Conservation (phyloP, 2,888 invertebrate species). For the Muschampia plurimacula region DNA sequence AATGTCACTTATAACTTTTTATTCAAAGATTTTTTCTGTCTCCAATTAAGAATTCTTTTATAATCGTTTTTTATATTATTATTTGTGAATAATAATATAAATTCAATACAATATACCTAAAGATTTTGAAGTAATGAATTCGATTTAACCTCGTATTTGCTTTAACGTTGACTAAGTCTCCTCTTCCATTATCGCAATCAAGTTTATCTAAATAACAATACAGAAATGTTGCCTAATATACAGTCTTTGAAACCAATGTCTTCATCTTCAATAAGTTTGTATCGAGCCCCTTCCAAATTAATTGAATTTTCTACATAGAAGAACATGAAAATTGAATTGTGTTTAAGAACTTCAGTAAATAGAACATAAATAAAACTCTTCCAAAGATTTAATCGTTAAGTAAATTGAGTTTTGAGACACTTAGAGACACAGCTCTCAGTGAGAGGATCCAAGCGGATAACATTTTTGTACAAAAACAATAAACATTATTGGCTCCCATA, state of each 20-base stretch:
- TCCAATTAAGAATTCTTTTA: too few relatives aligned
- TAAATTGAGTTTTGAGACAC: constrained; percentile 18
- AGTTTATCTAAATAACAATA: neutral
- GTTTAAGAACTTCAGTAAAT: constrained; percentile 28
- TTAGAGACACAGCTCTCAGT: neutral
- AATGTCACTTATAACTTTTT: too few relatives aligned
- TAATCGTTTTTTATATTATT: too few relatives aligned
- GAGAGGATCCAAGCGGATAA: neutral
- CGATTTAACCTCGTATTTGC: neutral
- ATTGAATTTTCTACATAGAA: constrained; percentile 31
- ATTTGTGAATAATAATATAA: too few relatives aligned
- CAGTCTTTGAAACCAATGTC: neutral
- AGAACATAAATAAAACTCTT: constrained; percentile 20
- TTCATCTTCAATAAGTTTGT: constrained; percentile 3
- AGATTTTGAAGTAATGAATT: too few relatives aligned
- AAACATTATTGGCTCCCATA: too few relatives aligned
- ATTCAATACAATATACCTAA: too few relatives aligned
- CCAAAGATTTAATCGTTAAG: constrained; percentile 16
- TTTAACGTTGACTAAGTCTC: neutral
- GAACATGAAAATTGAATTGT: constrained; percentile 33
- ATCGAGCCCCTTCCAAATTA: constrained; percentile 23
- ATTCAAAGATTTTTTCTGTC: too few relatives aligned
- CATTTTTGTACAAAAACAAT: neutral
- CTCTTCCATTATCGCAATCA: neutral
- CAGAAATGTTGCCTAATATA: neutral